Evolutionary conservation across 35 echinoderm and acorn worm genomes (phyloP), one percentile per base, ranked within the genome.

Genomic region (Holothuria glaberrima): DNA sequence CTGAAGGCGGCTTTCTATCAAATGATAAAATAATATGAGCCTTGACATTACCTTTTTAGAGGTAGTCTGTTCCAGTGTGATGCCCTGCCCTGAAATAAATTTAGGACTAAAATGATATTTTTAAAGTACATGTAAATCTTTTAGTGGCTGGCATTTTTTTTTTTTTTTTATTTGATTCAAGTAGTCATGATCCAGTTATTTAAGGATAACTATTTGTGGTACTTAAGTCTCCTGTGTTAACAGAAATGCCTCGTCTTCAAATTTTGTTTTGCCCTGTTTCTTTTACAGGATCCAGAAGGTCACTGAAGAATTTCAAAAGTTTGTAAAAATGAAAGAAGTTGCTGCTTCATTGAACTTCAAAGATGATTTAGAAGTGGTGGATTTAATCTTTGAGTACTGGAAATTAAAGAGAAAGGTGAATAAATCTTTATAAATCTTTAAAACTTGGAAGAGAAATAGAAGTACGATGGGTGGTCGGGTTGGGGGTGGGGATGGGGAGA

Each of bases 351-450:
- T 97, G 4, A 68, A 80, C 59, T 90, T 97, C 80, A 97, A 97
- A 73, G 91, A 97, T 38, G 91, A 97, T 61, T 20, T 93, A 0
- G 94, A 97, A 18, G 78, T 60, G 3, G 91, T 97, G 28, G 94
- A 96, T 59, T 22, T 82, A 59, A 64, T 97, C 56, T 93, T 86
- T 83, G 91, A 97, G 52, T 97, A 93, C 76, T 97, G 94, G 94
- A 97, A 97, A 75, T 72, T 97, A 17, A 97, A 97, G 71, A 86
- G 94, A 85, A 97, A 93, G 92, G 94, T 97, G 64, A 68, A 26
- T 68, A 9, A 9, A 9, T n/a, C 17, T 68, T 68, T 68, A 4
- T 19, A 14, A 54, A 54, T 54, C 50, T 9, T 14, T 54, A 54
- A 14, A 5, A 41, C 36, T 41, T 2, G 36, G 2, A 2, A 41